A percentile compares a stretch with the other conserved stretches of the same genome.
These are phyloP conservation scores for Napeogenes inachia DNA, from an alignment of 2,888 invertebrate genomes.

Conservation along the genomic window DNA sequence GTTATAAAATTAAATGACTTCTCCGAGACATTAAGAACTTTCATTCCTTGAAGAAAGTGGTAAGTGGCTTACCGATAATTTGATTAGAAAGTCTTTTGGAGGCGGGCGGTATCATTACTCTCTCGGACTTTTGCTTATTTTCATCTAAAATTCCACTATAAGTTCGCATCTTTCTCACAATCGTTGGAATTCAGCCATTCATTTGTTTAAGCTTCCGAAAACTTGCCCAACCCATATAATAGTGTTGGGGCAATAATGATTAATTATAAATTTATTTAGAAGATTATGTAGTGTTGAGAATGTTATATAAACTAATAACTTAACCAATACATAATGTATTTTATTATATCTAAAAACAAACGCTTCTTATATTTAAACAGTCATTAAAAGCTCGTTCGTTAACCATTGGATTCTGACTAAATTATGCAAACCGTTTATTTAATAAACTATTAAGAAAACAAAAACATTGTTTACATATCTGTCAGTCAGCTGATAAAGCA, in stretches of 20 bases:
- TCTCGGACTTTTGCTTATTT: constrained; percentile 9
- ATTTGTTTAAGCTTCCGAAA: constrained; percentile 15
- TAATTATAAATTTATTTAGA: too few species aligned
- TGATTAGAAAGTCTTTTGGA: constrained; percentile 34
- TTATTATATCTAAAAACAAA: too few species aligned
- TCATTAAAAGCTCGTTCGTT: too few species aligned
- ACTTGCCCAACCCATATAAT: neutral
- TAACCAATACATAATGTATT: too few species aligned
- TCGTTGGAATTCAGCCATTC: constrained; percentile 38
- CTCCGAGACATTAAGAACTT: constrained; percentile 26
- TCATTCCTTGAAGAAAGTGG: constrained; percentile 20
- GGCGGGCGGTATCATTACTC: constrained; percentile 21
- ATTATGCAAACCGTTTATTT: too few species aligned
- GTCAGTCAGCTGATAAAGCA: too few species aligned
- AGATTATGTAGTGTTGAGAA: too few species aligned
- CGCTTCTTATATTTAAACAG: too few species aligned
- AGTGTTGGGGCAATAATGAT: neutral
- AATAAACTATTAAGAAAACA: too few species aligned
- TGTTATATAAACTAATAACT: too few species aligned
- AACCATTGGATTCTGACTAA: too few species aligned
- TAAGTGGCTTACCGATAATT: constrained; percentile 32
- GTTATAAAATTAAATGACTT: constrained; percentile 19
- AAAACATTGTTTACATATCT: too few species aligned
- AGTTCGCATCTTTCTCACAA: constrained; percentile 16
- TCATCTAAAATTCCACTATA: constrained; percentile 4